Conservation (phyloP, 1,140 invertebrate genomes). For the Rhagoletis pomonella region DNA sequence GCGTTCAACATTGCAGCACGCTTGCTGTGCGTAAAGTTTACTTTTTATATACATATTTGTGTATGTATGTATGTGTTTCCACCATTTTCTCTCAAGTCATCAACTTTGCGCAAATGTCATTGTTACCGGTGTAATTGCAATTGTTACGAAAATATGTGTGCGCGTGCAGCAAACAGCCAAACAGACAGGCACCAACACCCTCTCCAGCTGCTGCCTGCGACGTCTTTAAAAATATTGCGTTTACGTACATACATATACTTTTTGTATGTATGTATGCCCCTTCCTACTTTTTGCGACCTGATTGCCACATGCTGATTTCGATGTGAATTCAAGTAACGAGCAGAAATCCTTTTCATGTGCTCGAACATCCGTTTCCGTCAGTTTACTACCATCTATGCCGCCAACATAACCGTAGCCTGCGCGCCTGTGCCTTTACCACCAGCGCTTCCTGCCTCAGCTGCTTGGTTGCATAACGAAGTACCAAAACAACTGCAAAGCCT, state of each 20-base stretch:
- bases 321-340: conserved; percentile 38
- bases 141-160: conserved; percentile 48
- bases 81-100: conserved; percentile 42
- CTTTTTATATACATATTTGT: background rate
- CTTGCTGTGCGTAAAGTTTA: conserved; percentile 14
- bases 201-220: too few relatives aligned
- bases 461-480: conserved; percentile 17
- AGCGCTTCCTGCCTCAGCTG: background rate
- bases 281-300: background rate
- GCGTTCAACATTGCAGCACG: background rate
- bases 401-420: background rate
- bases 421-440: conserved; percentile 2
- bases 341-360: conserved; percentile 49
- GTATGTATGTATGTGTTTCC: background rate
- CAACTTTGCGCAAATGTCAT: conserved; percentile 51
- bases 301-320: conserved; percentile 33
- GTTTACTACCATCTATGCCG: background rate
- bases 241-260: too few relatives aligned
- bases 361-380: conserved; percentile 47
- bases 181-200: background rate
- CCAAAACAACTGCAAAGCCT: background rate
- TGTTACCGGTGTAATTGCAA: conserved; percentile 50
- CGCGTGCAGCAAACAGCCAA: conserved; percentile 37
- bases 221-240: too few relatives aligned
- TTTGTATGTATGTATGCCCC: background rate